A percentile compares a stretch with the other conserved stretches of the same genome.
These are phyloP conservation scores for Drosophila anomelani DNA, from an alignment of 2,888 invertebrate genomes.

Conservation along the genomic window DNA sequence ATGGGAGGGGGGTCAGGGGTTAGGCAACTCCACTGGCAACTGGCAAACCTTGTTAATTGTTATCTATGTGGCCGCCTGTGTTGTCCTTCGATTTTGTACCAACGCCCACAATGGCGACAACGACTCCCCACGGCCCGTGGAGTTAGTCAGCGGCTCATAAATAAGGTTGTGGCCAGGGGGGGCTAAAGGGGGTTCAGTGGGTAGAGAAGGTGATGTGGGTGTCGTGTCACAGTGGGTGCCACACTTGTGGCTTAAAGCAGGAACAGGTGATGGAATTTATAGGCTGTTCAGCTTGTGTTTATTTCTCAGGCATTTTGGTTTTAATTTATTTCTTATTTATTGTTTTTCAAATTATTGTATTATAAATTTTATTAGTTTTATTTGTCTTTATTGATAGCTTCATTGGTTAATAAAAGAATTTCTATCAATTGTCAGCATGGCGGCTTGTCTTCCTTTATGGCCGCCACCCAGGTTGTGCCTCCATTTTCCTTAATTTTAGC, in stretches of 20 bases:
- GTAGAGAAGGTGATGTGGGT: neutral
- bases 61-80: slow-evolving; percentile 73
- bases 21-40: slow-evolving; percentile 8
- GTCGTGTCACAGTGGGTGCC: slow-evolving; percentile 7
- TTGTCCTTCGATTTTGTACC: slow-evolving; percentile 60
- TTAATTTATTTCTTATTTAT: no score
- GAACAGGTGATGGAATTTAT: neutral
- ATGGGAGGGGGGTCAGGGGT: neutral
- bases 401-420: neutral
- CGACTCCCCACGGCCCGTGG: slow-evolving; percentile 15
- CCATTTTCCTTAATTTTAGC: neutral
- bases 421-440: slow-evolving; percentile 9
- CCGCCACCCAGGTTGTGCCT: slow-evolving; percentile 3
- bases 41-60: slow-evolving; percentile 70
- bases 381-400: slow-evolving; percentile 2
- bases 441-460: neutral
- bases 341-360: neutral
- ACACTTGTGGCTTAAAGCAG: neutral
- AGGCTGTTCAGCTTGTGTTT: neutral
- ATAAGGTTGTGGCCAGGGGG: neutral
- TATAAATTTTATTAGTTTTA: neutral
- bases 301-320: neutral
- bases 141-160: slow-evolving; percentile 51
- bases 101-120: slow-evolving; percentile 48
- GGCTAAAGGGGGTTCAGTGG: neutral